Evolutionary conservation across 2,888 invertebrate genomes (phyloP).

Genomic region (Therioaphis trifolii): DNA sequence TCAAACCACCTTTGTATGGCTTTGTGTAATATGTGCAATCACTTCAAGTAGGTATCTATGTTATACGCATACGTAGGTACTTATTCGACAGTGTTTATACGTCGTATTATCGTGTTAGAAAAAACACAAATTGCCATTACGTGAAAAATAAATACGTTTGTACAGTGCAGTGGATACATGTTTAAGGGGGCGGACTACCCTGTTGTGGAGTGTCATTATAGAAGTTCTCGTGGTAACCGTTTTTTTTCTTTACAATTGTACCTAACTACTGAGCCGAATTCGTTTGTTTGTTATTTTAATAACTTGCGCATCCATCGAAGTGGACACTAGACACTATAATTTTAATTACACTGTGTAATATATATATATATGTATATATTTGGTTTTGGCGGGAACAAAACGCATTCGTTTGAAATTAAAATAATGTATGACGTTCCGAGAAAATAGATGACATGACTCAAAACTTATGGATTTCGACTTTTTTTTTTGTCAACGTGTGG

Average conservation of each 20-base stretch:
- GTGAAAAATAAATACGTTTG: neutral
- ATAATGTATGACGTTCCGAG: neutral
- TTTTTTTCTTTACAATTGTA: no score
- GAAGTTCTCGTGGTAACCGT: neutral
- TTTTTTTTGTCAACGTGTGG: conserved; percentile 10
- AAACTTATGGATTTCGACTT: neutral
- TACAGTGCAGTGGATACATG: neutral
- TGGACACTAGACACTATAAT: neutral
- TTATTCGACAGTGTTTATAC: neutral
- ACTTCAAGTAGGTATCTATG: neutral
- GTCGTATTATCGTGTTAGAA: neutral
- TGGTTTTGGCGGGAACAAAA: conserved; percentile 30
- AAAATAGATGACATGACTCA: neutral
- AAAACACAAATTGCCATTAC: neutral
- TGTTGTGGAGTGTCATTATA: neutral
- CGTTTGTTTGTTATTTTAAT: neutral
- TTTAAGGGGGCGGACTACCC: neutral
- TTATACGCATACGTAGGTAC: neutral
- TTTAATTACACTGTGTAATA: neutral
- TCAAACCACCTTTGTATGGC: neutral
- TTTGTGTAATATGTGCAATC: neutral
- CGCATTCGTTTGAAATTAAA: neutral
- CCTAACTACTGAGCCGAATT: no score
- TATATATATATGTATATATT: no score
- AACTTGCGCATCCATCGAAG: neutral